Evolutionary conservation across 23 tunicate species (phyloP).

Genomic region (Phallusia fumigata): DNA sequence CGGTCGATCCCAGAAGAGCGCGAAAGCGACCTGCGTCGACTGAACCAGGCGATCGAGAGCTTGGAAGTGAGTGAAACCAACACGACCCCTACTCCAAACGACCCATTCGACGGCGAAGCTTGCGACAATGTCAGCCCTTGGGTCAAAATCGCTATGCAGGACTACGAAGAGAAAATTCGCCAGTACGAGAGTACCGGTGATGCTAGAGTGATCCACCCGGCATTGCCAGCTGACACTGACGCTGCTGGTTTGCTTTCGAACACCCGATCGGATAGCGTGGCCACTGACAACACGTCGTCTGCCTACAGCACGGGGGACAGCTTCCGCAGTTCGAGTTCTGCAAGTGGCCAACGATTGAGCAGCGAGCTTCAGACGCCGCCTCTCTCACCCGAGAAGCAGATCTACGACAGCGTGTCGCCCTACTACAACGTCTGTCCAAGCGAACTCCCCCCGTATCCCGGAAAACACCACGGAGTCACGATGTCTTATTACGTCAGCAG

Average conservation of each 20-base stretch:
- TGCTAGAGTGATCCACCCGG: slow-evolving; percentile 38
- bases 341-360: slow-evolving; percentile 23
- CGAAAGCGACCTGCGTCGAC: slow-evolving; percentile 15
- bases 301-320: slow-evolving; percentile 79
- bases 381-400: slow-evolving; percentile 18
- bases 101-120: slow-evolving; percentile 7
- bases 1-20: not conserved
- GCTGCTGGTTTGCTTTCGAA: not conserved
- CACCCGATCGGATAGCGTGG: slow-evolving; percentile 16
- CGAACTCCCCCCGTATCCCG: not conserved
- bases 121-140: slow-evolving; percentile 54
- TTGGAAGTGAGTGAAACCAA: slow-evolving; percentile 5
- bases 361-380: slow-evolving; percentile 22
- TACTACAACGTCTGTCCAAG: not conserved
- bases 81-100: not conserved
- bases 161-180: slow-evolving; percentile 51
- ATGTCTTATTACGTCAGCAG: slow-evolving; percentile 44
- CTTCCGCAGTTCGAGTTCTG: slow-evolving; percentile 54
- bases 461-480: slow-evolving; percentile 16
- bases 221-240: not conserved
- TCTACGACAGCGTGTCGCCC: not conserved
- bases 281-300: slow-evolving; percentile 63
- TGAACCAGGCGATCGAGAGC: slow-evolving; percentile 29
- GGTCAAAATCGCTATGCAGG: slow-evolving; percentile 71
- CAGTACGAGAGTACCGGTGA: slow-evolving; percentile 21